Evolutionary conservation across 2,888 invertebrate genomes (phyloP), one percentile per base, ranked within the genome.

Genomic region (Drosophila paracracens): DNA sequence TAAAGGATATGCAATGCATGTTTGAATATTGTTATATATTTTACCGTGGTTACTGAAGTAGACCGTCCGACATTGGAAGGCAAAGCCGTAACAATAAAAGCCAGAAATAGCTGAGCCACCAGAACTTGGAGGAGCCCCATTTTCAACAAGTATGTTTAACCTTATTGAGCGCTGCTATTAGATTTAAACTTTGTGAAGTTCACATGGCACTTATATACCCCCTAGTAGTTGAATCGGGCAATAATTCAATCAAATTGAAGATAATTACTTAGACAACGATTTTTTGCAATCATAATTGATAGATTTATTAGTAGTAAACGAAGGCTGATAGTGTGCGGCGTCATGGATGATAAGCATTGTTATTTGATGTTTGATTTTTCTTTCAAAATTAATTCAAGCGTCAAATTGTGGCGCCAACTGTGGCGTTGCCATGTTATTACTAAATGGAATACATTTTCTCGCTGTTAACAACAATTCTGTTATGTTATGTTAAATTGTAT

Each of bases 31-130:
- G 5, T 1, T 21, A 0, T 5, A 13, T 63, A 27, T 25, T 57
- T 79, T 76, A 91, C 90, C 79, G 91, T 91, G 35, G 91, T 91
- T 13, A 79, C 67, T 18, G 86, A 76, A 38, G 87, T 91, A 16
- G 68, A 13, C 1, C 90, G 64, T 4, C 63, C 78, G 3, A 6
- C 65, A 61, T 74, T 68, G 18, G 82, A 40, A 6, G 90, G 88
- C 53, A 79, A 31, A 7, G 85, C 75, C 11, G 52, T n/a, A 2
- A 48, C 74, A 43, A 74, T 38, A 51, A 48, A 68, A 21, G 61
- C 74, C 57, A 79, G 40, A 27, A 78, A 43, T 11, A 78, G n/a
- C 16, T 78, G 72, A 2, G 61, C 31, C n/a, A 71, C 25, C 36
- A 81, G 4, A 50, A 81, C 48, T 29, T 50, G 63, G 10, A 76